Conservation (phyloP, 2,888 invertebrate species). For the Drosophila falleni region DNA sequence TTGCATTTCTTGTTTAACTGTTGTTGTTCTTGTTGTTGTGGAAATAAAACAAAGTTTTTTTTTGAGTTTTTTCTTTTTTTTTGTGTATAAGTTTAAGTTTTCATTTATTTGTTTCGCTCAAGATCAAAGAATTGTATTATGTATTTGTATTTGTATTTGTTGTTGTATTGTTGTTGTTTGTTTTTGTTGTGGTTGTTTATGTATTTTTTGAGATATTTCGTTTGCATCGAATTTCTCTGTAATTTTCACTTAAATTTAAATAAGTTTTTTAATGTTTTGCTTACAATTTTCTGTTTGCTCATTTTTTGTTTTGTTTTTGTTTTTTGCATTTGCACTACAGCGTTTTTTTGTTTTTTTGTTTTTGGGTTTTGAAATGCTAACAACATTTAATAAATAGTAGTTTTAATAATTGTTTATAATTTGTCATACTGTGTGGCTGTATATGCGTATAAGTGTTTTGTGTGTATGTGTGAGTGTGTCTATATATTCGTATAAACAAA, state of each 20-base stretch:
- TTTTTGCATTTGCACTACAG: slow-evolving; percentile 74
- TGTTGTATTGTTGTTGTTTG: slow-evolving; percentile 61
- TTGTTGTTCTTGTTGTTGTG: slow-evolving; percentile 40
- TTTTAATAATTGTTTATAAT: slow-evolving; percentile 73
- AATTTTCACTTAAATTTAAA: slow-evolving; percentile 74
- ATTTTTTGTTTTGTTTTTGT: slow-evolving; percentile 45
- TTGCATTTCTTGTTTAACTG: slow-evolving; percentile 12
- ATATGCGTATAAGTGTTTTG: slow-evolving; percentile 30
- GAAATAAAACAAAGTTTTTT: slow-evolving; percentile 75
- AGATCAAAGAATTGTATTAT: slow-evolving; percentile 78
- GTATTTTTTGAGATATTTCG: slow-evolving; percentile 58
- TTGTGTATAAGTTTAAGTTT: slow-evolving; percentile 79
- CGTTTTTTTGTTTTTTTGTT: slow-evolving; percentile 58
- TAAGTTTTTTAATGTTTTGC: slow-evolving; percentile 67
- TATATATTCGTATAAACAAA: slow-evolving; percentile 45
- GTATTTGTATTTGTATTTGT: slow-evolving; percentile 66
- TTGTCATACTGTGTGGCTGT: slow-evolving; percentile 58
- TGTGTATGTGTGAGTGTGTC: slow-evolving; percentile 33
- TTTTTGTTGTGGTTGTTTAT: slow-evolving; percentile 60
- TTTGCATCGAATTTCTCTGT: slow-evolving; percentile 55
- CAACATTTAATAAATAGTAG: slow-evolving; percentile 83
- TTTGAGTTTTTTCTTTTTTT: slow-evolving; percentile 67
- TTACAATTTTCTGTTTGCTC: slow-evolving; percentile 66
- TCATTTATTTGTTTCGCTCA: slow-evolving; percentile 80
- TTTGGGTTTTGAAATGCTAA: slow-evolving; percentile 73